phyloP scores from a whole-genome alignment of 2,888 invertebrate species.

The Endotricha flammealis region DNA sequence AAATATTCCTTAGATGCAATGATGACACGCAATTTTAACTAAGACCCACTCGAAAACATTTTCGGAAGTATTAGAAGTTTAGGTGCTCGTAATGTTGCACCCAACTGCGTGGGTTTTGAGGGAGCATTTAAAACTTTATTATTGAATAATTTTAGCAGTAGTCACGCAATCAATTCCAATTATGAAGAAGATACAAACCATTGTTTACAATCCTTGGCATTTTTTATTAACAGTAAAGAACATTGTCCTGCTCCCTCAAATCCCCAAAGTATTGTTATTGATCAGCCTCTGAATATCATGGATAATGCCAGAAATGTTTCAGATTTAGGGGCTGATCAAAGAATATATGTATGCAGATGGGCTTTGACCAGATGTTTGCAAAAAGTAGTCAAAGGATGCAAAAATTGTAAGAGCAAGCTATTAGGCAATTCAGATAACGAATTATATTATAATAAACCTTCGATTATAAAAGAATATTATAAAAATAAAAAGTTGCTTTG shows the following conservation, averaged over 20 bases:
- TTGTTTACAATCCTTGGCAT: too few relatives aligned
- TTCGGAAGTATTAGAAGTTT: slow-evolving; percentile 27
- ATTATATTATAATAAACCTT: neutral
- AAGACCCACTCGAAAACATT: slow-evolving; percentile 27
- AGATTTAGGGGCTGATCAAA: slow-evolving; percentile 15
- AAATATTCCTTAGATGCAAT: slow-evolving; percentile 24
- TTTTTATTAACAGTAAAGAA: too few relatives aligned
- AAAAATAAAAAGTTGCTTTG: slow-evolving; percentile 11
- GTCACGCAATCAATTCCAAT: neutral
- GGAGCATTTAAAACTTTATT: slow-evolving; percentile 16
- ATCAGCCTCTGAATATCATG: too few relatives aligned
- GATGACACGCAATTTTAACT: slow-evolving; percentile 24
- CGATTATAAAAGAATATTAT: slow-evolving; percentile 8
- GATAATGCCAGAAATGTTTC: neutral
- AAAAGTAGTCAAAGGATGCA: slow-evolving; percentile 13
- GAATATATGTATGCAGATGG: slow-evolving; percentile 24
- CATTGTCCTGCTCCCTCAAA: too few relatives aligned
- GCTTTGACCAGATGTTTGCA: slow-evolving; percentile 19
- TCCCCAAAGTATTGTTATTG: too few relatives aligned
- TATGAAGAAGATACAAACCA: too few relatives aligned
- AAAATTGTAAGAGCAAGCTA: slow-evolving; percentile 13
- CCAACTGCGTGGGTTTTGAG: slow-evolving; percentile 14
- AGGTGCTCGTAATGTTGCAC: neutral
- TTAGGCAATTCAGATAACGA: neutral
- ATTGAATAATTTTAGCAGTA: slow-evolving; percentile 3